Percentiles rank a stretch among this genome's conserved stretches.
Evolutionary conservation across 2,797 vertebrate species (phyloP).

Genomic region (Rhinoraja longicauda): DNA sequence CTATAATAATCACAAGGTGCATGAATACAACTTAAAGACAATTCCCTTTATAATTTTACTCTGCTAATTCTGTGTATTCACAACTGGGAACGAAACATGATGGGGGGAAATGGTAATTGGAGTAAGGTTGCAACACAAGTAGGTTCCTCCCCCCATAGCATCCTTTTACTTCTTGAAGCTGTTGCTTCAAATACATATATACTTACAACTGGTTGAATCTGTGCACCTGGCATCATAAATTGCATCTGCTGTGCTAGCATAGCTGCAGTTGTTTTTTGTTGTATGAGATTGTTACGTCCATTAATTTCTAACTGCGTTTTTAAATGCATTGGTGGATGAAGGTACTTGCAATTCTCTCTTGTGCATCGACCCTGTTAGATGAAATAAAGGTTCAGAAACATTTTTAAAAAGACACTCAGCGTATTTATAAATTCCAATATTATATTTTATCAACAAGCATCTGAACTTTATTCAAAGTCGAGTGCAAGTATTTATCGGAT

Average conservation of each 20-base stretch:
- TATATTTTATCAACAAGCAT: not conserved
- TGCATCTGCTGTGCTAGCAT: constrained; percentile 98
- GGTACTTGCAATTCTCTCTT: constrained; percentile 98
- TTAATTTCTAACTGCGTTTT: constrained; percentile 99
- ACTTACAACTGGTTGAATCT: constrained; percentile 85
- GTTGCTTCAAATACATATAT: constrained; percentile 41
- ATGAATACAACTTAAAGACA: not conserved
- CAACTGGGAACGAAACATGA: not conserved
- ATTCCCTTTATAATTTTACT: not conserved
- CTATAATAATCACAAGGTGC: not conserved
- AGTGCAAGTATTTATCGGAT: not conserved
- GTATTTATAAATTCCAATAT: not conserved
- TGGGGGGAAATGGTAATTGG: not conserved
- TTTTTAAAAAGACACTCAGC: not conserved
- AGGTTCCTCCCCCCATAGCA: not conserved
- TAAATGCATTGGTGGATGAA: constrained; percentile 94
- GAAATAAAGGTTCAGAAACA: constrained; percentile 25
- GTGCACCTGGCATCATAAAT: constrained; percentile 92
- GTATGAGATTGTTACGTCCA: constrained; percentile 97
- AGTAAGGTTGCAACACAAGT: not conserved
- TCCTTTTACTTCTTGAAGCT: constrained; percentile 11
- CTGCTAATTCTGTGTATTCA: not conserved
- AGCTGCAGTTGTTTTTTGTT: constrained; percentile 95
- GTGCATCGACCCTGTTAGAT: constrained; percentile 84
- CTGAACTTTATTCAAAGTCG: not conserved